These are phyloP conservation scores for Scopus umbretta DNA, from an alignment of 2,113 vertebrate species.

Conservation along the genomic window DNA sequence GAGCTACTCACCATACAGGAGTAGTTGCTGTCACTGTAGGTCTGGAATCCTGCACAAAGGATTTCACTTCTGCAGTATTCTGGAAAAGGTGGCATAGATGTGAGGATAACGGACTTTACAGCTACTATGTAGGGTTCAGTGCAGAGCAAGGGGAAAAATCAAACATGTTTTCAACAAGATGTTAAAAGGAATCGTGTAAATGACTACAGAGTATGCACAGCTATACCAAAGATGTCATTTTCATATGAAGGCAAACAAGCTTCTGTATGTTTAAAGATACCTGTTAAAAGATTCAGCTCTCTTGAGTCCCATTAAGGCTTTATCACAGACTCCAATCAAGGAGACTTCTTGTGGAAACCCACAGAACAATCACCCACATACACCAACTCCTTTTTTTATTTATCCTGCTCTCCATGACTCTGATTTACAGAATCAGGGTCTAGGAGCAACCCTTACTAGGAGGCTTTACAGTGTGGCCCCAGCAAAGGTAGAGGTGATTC, in stretches of 20 bases:
- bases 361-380: neutral
- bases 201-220: neutral
- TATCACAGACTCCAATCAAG: neutral
- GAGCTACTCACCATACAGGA: slow-evolving; percentile 62
- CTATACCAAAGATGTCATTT: neutral
- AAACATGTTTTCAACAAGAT: neutral
- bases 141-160: neutral
- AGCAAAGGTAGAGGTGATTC: neutral
- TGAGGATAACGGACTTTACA: slow-evolving; percentile 63
- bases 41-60: slow-evolving; percentile 72
- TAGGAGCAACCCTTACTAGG: neutral
- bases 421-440: neutral
- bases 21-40: slow-evolving; percentile 26
- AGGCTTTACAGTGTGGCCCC: neutral
- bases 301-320: neutral
- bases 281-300: neutral
- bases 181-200: neutral
- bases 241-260: neutral
- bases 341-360: neutral
- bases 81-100: slow-evolving; percentile 25
- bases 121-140: slow-evolving; percentile 73
- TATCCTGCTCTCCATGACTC: neutral
- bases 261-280: neutral
- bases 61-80: slow-evolving; percentile 67
- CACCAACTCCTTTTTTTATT: neutral